Evolutionary conservation across 2,113 vertebrate species (phyloP), one percentile per base, ranked within the genome.

Genomic region (Carettochelys insculpta): DNA sequence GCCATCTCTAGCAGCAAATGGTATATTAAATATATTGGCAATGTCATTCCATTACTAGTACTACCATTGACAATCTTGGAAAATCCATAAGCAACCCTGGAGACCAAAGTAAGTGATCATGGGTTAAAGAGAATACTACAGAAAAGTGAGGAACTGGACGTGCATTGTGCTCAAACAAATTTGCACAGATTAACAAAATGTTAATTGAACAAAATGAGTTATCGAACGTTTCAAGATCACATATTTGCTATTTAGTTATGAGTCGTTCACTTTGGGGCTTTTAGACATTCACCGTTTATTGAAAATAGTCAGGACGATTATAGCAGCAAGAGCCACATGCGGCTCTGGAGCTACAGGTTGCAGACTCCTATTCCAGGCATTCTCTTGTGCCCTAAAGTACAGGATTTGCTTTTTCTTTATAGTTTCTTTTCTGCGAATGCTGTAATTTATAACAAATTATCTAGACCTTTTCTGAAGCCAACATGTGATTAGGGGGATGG

Each of bases 401-500:
- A 76, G 13, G 43, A 89, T 24, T 85, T 87, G 4, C 31, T 92
- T 93, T 88, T 91, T 47, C 82, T 53, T 90, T 80, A 27, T 77
- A 87, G 78, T 16, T 80, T 43, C 24, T 20, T 91, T 87, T 80
- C 52, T 77, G 87, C 43, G 91, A 77, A 48, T 71, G 25, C 51
- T 89, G 11, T 73, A 47, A 92, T 92, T 77, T 48, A 20, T 54
- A 92, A 89, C 29, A 94, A 82, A 71, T 80, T 68, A 86, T 31
- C 50, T 51, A 86, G 53, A 47, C 77, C 34, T 65, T 88, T 43
- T 80, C 45, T 77, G 85, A 90, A 91, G 52, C 41, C 68, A 90
- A n/a, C n/a, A n/a, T n/a, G n/a, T n/a, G n/a, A n/a, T n/a, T n/a
- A n/a, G n/a, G n/a, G n/a, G n/a, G n/a, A n/a, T n/a, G n/a, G n/a